Conservation (phyloP, 2,888 invertebrate genomes). For the Zootermopsis nevadensis region DNA sequence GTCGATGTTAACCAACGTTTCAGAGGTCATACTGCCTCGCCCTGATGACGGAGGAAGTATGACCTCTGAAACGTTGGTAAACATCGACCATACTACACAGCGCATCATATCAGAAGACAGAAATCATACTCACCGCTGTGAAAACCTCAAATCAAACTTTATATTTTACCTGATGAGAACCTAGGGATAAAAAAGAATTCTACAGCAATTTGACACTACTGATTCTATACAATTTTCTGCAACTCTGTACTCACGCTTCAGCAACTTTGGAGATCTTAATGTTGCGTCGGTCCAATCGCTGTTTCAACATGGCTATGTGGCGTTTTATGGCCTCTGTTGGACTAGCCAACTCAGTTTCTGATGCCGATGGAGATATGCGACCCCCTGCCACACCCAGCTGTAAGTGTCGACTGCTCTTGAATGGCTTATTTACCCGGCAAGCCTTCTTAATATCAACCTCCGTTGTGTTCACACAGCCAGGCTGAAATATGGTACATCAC, state of each 20-base stretch:
- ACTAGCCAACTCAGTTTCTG: conserved; percentile 64
- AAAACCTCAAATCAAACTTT: too few relatives aligned
- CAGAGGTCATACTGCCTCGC: too few relatives aligned
- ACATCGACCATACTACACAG: too few relatives aligned
- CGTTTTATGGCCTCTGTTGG: conserved; percentile 63
- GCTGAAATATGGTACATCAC: conserved; percentile 67
- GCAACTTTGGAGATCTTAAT: conserved; percentile 94
- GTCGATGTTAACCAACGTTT: too few relatives aligned
- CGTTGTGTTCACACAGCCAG: conserved; percentile 98
- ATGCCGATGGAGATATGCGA: conserved; percentile 68
- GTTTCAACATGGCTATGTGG: conserved; percentile 68
- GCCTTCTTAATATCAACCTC: conserved; percentile 98
- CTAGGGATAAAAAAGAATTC: too few relatives aligned
- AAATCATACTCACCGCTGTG: too few relatives aligned
- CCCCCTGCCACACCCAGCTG: conserved; percentile 63
- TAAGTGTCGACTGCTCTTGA: conserved; percentile 50
- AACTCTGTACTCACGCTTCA: conserved; percentile 80
- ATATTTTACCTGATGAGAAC: too few relatives aligned
- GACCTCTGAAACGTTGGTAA: too few relatives aligned
- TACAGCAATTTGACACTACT: too few relatives aligned
- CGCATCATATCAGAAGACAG: too few relatives aligned
- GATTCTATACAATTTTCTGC: too few relatives aligned
- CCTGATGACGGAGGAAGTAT: too few relatives aligned
- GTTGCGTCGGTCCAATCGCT: conserved; percentile 86
- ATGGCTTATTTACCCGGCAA: conserved; percentile 72